Evolutionary conservation across 2,797 vertebrate species (phyloP).

Genomic region (Molossus alvarezi): DNA sequence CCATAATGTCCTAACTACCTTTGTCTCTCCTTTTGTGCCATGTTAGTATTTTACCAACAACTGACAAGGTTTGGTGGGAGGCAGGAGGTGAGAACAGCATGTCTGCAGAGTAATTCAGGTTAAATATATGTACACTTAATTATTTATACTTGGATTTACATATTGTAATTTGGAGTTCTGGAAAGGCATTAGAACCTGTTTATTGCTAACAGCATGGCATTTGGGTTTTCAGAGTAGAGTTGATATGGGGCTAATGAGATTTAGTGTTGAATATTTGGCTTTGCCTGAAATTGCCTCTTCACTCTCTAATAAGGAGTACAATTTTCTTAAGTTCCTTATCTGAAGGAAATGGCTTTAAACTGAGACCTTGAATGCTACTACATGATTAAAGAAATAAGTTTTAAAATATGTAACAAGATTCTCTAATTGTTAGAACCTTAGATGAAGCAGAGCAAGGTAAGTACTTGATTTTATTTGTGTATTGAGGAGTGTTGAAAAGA

Average conservation of each 20-base stretch:
- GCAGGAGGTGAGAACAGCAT: constrained; percentile 70
- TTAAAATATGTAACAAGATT: constrained; percentile 49
- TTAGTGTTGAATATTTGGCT: constrained; percentile 74
- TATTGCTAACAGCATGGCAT: constrained; percentile 79
- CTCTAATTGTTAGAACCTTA: constrained; percentile 25
- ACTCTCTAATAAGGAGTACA: constrained; percentile 43
- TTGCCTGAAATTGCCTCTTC: constrained; percentile 71
- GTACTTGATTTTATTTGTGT: constrained; percentile 1
- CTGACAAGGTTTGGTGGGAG: constrained; percentile 64
- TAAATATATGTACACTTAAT: constrained; percentile 84
- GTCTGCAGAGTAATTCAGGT: constrained; percentile 73
- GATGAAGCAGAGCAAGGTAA: not conserved
- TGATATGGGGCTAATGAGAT: constrained; percentile 83
- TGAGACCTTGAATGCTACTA: constrained; percentile 40
- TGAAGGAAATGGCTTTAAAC: constrained; percentile 58
- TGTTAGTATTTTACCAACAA: constrained; percentile 78
- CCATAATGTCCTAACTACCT: constrained; percentile 49
- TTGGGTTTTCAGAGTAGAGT: constrained; percentile 75
- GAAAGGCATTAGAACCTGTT: constrained; percentile 75
- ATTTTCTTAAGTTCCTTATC: constrained; percentile 75
- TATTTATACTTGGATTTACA: constrained; percentile 80
- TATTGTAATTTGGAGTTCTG: constrained; percentile 76
- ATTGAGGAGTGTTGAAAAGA: not conserved
- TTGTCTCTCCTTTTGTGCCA: constrained; percentile 61
- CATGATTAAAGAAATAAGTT: constrained; percentile 64